phyloP scores from a whole-genome alignment of 2,888 invertebrate species.

The Ophion ventricosus region DNA sequence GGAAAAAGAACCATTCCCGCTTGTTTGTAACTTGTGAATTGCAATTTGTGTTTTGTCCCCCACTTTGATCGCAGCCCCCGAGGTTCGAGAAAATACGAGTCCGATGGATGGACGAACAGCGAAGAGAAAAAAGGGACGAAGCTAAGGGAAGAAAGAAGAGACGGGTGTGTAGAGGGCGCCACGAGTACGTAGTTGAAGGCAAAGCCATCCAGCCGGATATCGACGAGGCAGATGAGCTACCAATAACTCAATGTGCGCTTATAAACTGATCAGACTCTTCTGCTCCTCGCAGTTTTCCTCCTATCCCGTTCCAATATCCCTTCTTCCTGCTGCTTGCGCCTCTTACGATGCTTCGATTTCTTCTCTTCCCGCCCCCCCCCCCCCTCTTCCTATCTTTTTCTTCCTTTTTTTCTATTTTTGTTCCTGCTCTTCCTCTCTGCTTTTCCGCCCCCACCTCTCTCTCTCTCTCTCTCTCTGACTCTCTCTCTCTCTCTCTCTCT shows the following conservation, averaged over 20 bases:
- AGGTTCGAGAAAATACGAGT: conserved; percentile 28
- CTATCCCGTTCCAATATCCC: conserved; percentile 72
- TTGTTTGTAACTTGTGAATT: conserved; percentile 18
- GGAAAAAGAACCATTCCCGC: conserved; percentile 18
- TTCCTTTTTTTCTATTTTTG: conserved; percentile 31
- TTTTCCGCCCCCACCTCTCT: neutral
- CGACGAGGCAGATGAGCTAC: conserved; percentile 80
- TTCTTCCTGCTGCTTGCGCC: conserved; percentile 68
- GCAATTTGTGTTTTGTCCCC: conserved; percentile 6
- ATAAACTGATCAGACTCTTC: conserved; percentile 80
- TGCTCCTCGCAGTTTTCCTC: conserved; percentile 54
- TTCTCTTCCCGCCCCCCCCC: neutral
- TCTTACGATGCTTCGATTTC: neutral
- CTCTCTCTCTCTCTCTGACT: neutral
- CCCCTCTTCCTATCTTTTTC: neutral
- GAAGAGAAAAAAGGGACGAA: conserved; percentile 29
- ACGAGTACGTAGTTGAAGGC: conserved; percentile 62
- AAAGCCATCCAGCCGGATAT: conserved; percentile 78
- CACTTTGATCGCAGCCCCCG: conserved; percentile 27
- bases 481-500: neutral
- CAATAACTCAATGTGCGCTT: conserved; percentile 81
- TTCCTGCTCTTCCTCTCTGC: conserved; percentile 55
- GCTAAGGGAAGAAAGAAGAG: conserved; percentile 48
- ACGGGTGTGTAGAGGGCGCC: conserved; percentile 15
- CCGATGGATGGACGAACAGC: conserved; percentile 9